These are phyloP conservation scores for Scaptodrosophila latifasciaeformis DNA, from an alignment of 2,888 invertebrate genomes.

Conservation along the genomic window DNA sequence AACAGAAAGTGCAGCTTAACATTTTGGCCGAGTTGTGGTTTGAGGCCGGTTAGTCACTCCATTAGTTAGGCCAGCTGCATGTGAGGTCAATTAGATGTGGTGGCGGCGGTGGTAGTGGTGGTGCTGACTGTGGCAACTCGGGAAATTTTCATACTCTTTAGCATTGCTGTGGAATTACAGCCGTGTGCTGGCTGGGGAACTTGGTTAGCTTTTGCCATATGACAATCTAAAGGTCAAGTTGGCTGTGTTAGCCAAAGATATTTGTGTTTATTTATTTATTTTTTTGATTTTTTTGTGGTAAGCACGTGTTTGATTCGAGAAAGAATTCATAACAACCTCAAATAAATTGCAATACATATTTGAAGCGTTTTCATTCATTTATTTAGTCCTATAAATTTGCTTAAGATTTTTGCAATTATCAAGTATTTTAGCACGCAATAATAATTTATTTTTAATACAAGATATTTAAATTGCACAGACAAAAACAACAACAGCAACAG, in stretches of 20 bases:
- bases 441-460: constrained; percentile 13
- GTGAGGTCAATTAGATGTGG: not conserved
- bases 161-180: constrained; percentile 2
- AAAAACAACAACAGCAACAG: not conserved
- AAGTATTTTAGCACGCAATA: constrained; percentile 29
- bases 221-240: constrained; percentile 39
- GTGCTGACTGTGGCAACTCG: no score
- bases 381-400: not conserved
- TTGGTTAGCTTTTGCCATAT: constrained; percentile 27
- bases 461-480: constrained; percentile 3
- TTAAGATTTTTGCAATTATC: not conserved
- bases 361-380: not conserved
- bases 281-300: no score
- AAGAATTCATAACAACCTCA: not conserved
- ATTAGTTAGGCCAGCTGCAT: not conserved
- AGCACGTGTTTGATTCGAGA: no score
- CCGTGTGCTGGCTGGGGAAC: not conserved
- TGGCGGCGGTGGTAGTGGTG: no score
- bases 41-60: not conserved
- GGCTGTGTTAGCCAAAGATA: no score
- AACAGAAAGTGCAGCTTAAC: no score
- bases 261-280: no score
- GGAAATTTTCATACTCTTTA: no score
- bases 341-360: constrained; percentile 12
- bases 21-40: not conserved